Percentiles rank a stretch among this genome's conserved stretches.
Evolutionary conservation across 1,140 invertebrate species (phyloP).

Genomic region (Gonioctena quinquepunctata): DNA sequence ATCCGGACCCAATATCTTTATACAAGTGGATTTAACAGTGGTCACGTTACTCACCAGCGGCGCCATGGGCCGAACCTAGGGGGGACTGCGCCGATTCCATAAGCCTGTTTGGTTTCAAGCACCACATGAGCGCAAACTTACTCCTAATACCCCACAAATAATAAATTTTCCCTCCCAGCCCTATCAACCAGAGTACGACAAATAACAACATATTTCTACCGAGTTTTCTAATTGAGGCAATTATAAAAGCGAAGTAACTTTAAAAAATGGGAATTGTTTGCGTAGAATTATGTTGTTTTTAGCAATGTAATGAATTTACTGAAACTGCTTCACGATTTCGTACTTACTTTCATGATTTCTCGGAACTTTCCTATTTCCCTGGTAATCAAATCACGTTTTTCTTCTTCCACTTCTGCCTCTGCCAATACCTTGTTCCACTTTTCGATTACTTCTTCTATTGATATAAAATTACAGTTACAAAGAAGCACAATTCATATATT

Average conservation of each 20-base stretch:
- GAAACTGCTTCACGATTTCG: too few relatives aligned
- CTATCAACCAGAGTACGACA: neutral
- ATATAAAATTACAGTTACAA: conserved; percentile 19
- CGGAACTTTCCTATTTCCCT: conserved; percentile 96
- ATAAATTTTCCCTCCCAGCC: conserved; percentile 25
- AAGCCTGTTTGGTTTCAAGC: conserved; percentile 55
- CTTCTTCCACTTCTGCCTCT: conserved; percentile 91
- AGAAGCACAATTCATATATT: too few relatives aligned
- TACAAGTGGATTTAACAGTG: conserved; percentile 22
- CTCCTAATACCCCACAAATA: conserved; percentile 37
- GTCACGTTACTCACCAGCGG: conserved; percentile 53
- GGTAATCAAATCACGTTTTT: conserved; percentile 94
- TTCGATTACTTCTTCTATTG: conserved; percentile 52
- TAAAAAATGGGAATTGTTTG: too few relatives aligned
- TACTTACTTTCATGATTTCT: conserved; percentile 92
- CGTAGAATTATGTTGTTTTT: too few relatives aligned
- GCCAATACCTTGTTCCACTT: conserved; percentile 69
- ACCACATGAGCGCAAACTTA: conserved; percentile 55
- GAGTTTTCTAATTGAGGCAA: too few relatives aligned
- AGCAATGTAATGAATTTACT: too few relatives aligned
- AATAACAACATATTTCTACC: neutral
- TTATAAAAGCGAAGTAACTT: too few relatives aligned
- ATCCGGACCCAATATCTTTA: too few relatives aligned
- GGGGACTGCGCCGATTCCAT: conserved; percentile 53
- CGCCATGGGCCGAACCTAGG: conserved; percentile 52